A percentile compares a stretch with the other conserved stretches of the same genome.
phyloP scores from a whole-genome alignment of 2,888 invertebrate genomes.

The Stomorhina lunata region DNA sequence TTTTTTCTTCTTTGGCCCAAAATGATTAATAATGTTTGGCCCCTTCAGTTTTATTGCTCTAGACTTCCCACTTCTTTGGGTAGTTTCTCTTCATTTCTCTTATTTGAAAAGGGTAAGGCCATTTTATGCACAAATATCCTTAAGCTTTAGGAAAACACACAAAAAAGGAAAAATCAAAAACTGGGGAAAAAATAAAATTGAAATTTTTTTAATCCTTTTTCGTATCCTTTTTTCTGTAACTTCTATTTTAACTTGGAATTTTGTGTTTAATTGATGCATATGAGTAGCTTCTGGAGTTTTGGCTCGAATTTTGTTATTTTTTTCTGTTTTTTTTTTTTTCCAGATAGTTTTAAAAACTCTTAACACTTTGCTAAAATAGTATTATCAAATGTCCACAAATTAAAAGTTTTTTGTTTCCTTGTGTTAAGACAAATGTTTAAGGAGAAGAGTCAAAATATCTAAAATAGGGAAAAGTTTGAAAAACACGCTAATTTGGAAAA shows the following conservation, averaged over 20 bases:
- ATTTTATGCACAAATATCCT: constrained; percentile 39
- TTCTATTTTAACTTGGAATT: constrained; percentile 17
- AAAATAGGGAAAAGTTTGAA: too few species aligned
- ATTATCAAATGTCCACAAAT: constrained; percentile 58
- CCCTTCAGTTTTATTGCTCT: constrained; percentile 48
- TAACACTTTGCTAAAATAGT: constrained; percentile 48
- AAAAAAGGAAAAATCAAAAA: too few species aligned
- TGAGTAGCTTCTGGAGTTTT: constrained; percentile 1
- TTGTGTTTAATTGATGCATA: constrained; percentile 44
- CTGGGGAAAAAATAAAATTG: background rate
- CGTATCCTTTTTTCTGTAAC: background rate
- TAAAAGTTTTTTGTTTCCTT: constrained; percentile 38
- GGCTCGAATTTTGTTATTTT: background rate
- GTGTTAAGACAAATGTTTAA: too few species aligned
- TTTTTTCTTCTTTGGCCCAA: too few species aligned
- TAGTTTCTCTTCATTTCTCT: background rate
- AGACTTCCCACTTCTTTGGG: background rate
- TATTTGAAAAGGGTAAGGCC: constrained; percentile 18
- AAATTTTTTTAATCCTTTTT: too few species aligned
- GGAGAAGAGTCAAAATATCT: too few species aligned
- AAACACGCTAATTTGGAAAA: constrained; percentile 54
- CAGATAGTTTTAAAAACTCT: constrained; percentile 29
- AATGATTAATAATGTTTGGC: constrained; percentile 65
- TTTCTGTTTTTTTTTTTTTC: background rate
- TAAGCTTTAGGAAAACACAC: constrained; percentile 25